Evolutionary conservation across 2,888 invertebrate species (phyloP).

Genomic region (Merodon equestris): DNA sequence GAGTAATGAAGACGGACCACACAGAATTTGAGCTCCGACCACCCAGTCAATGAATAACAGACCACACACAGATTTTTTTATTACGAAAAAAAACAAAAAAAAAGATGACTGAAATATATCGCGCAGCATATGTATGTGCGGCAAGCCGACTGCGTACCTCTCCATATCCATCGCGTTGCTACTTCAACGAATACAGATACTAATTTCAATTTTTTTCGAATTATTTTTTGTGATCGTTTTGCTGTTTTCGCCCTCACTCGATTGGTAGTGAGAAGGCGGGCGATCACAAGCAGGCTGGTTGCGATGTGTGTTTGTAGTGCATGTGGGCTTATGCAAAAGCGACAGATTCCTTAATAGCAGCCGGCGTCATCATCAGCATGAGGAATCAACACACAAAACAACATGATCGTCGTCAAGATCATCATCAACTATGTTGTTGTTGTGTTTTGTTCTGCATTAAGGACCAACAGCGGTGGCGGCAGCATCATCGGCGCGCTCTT

Average conservation of each 20-base stretch:
- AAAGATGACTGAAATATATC: constrained; percentile 69
- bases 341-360: constrained; percentile 57
- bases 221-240: constrained; percentile 35
- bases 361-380: constrained; percentile 55
- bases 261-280: constrained; percentile 1
- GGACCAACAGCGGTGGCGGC: constrained; percentile 10
- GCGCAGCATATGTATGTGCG: constrained; percentile 65
- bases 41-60: constrained; percentile 70
- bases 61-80: constrained; percentile 71
- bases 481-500: constrained; percentile 12
- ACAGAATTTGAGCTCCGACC: constrained; percentile 71
- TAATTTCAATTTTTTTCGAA: constrained; percentile 57
- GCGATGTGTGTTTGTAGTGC: not conserved
- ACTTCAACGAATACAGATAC: constrained; percentile 60
- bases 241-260: constrained; percentile 30
- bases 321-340: constrained; percentile 62
- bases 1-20: constrained; percentile 72
- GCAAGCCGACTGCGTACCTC: constrained; percentile 54
- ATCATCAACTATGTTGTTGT: constrained; percentile 11
- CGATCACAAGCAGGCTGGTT: not conserved
- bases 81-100: constrained; percentile 62
- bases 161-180: constrained; percentile 47
- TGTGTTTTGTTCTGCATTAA: not conserved
- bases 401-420: constrained; percentile 59
- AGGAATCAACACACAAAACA: constrained; percentile 42